Evolutionary conservation across 2,113 vertebrate genomes (phyloP), one percentile per base, ranked within the genome.

Genomic region (Mirounga angustirostris): DNA sequence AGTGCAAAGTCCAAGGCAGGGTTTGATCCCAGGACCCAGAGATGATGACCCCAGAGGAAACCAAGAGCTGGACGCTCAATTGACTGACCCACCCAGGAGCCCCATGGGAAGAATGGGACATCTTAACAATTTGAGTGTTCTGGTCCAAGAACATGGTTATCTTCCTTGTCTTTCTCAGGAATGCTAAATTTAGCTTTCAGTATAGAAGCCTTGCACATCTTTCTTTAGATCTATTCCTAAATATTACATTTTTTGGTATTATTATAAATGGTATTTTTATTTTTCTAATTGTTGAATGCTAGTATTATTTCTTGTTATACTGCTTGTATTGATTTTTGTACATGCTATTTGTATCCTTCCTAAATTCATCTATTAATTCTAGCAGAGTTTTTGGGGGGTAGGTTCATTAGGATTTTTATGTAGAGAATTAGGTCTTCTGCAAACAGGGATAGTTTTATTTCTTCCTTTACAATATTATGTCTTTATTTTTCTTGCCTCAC

Each of bases 91-190:
- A 69, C 8, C 33, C 33, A 36, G 33, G 33, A 69, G 8, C 33
- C 67, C n/a, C 33, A 69, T 33, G 36, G 54, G 46, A 58, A 74
- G 52, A 67, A 95, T 30, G 1, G 1, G 7, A 36, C 2, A 88
- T 67, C 40, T 61, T 74, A 96, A 92, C n/a, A 89, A 63, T 69
- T 61, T 91, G 50, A 95, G 67, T 82, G 12, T 86, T 94, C 50
- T 67, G 52, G 22, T 81, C 10, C 46, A 52, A 90, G 19, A 86
- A 81, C 24, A 73, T n/a, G 33, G 19, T 16, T 61, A 87, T 58
- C 21, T 96, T 93, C 24, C 71, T 30, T 63, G 73, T 56, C 26
- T 86, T 94, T 91, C 28, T 90, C 21, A 63, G 73, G 50, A 93
- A 84, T 61, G 79, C 5, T 73, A 46, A 46, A 40, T 85, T 18